Base-by-base conservation (phyloP, 1,140 invertebrate species). In the Scaptomyza montana region DNA sequence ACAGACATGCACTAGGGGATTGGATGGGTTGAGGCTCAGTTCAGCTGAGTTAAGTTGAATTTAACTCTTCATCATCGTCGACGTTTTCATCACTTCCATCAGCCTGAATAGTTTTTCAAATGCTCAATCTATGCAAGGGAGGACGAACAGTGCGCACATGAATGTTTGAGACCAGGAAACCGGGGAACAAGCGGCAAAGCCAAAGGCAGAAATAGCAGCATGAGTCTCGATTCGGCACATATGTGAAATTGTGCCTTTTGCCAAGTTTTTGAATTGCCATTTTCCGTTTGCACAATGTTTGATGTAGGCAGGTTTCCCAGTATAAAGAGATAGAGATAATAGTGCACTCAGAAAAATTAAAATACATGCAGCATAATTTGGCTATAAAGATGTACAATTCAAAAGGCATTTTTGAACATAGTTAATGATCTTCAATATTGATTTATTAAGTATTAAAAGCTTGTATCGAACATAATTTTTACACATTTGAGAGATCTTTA, bases 81-180 rank as follows among this genome's bases (percentile, higher is more conserved):
- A 12, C 78, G 77, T 74, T 69, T 65, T 80, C 81, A 86, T 84
- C 80, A 80, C 77, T 84, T 84, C 81, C 77, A 86, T 86, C 77
- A 85, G 81, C 68, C 65, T 80, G 81, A 80, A 86, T 80, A 80
- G 81, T 78, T 86, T 84, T 84, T 80, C 82, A 80, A 85, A 85
- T 85, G 74, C 82, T 73, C 80, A 85, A 86, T 86, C 86, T 86
- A 85, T 85, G 80, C 81, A 85, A 86, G 33, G 69, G 63, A 33
- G 63, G 47, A 84, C 55, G 80, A 33, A 55, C 67, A 72, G 72
- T 82, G 77, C 74, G 73, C 80, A 80, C 80, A 85, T 80, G 80
- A 86, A 80, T 85, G 80, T 85, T 86, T 85, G 68, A 77, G 80
- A 57, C 71, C 66, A 2, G 61, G 50, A 67, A 66, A 50, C 57